These are phyloP conservation scores for Pomacea maculata DNA, from an alignment of 1,140 invertebrate species.

Conservation along the genomic window DNA sequence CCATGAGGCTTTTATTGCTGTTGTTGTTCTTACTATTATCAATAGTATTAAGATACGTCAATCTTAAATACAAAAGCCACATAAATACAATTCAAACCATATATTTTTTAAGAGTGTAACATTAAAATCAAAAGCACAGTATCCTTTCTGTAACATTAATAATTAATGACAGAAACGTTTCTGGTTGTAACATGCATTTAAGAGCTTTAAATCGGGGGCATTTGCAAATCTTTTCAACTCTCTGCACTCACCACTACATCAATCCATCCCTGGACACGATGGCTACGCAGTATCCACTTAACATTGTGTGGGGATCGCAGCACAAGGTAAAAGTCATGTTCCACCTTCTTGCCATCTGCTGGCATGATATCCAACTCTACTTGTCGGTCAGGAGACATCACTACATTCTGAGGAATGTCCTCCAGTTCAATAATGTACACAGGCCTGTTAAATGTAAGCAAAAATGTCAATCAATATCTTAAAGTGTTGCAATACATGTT, in stretches of 20 bases:
- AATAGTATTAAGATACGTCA: too few species aligned
- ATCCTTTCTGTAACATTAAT: too few species aligned
- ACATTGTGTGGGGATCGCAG: slow-evolving; percentile 34
- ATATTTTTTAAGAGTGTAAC: too few species aligned
- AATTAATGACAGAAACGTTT: too few species aligned
- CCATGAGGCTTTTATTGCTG: too few species aligned
- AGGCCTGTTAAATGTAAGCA: slow-evolving; percentile 16
- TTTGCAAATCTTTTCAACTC: too few species aligned
- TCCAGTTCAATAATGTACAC: slow-evolving; percentile 43
- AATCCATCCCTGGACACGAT: slow-evolving; percentile 38
- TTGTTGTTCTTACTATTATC: too few species aligned
- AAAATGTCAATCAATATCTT: not conserved
- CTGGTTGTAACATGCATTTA: too few species aligned
- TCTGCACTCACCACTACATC: slow-evolving; percentile 40
- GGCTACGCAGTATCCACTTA: slow-evolving; percentile 39
- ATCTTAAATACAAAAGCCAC: too few species aligned
- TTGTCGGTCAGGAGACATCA: not conserved
- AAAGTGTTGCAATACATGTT: not conserved
- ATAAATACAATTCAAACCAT: too few species aligned
- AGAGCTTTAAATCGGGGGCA: too few species aligned
- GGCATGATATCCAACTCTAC: slow-evolving; percentile 41
- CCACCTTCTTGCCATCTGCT: slow-evolving; percentile 22
- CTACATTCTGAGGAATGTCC: slow-evolving; percentile 14
- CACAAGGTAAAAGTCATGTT: slow-evolving; percentile 39
- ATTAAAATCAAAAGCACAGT: too few species aligned